Conservation (phyloP, 2,888 invertebrate species). For the Drosophila nr. fundita region DNA sequence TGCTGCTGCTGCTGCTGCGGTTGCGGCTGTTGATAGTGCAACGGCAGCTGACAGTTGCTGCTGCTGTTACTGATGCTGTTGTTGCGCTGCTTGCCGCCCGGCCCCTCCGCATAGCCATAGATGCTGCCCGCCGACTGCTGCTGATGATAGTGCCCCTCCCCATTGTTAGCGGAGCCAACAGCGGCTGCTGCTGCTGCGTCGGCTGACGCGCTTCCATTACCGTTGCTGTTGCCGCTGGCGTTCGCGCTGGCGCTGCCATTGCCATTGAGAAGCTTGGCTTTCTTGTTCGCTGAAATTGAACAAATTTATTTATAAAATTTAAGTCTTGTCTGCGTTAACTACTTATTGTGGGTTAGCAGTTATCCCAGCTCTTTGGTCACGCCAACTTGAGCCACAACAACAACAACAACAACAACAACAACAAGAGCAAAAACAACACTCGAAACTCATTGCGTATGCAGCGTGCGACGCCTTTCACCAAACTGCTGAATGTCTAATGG, state of each 20-base stretch:
- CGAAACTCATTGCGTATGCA: constrained; percentile 66
- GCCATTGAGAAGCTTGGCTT: constrained; percentile 85
- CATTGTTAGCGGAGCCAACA: constrained; percentile 22
- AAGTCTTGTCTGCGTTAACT: constrained; percentile 47
- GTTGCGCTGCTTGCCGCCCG: constrained; percentile 47
- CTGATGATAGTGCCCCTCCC: constrained; percentile 47
- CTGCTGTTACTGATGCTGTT: constrained; percentile 46
- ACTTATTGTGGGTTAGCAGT: constrained; percentile 71
- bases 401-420: constrained; percentile 28
- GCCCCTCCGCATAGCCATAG: constrained; percentile 65
- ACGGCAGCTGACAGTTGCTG: constrained; percentile 48
- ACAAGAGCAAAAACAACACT: constrained; percentile 8
- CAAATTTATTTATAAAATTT: constrained; percentile 83
- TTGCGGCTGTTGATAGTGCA: constrained; percentile 55
- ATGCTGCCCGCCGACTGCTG: constrained; percentile 32
- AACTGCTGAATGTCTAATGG: constrained; percentile 41
- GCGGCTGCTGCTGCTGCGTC: not conserved
- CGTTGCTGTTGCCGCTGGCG: constrained; percentile 12
- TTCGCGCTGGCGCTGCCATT: constrained; percentile 30
- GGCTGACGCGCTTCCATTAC: constrained; percentile 42
- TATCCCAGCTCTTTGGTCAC: constrained; percentile 69
- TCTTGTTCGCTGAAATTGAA: constrained; percentile 86
- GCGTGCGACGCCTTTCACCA: constrained; percentile 68
- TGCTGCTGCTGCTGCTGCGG: constrained; percentile 69
- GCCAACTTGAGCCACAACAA: constrained; percentile 48